Evolutionary conservation across 2,888 invertebrate genomes (phyloP).

Genomic region (Gari tellinella): DNA sequence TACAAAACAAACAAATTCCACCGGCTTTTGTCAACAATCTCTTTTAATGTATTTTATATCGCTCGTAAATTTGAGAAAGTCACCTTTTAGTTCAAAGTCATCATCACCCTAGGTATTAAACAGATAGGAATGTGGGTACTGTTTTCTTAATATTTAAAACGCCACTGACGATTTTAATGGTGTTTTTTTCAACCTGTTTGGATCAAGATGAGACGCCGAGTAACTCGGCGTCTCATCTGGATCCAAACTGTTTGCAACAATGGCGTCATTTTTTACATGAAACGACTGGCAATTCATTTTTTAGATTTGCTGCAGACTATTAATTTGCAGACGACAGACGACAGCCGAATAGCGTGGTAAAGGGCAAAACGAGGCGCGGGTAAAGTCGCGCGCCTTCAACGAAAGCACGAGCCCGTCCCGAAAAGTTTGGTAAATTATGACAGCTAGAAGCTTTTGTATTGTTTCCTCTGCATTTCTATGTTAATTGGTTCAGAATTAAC

Average conservation of each 20-base stretch:
- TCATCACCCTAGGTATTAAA: conserved; percentile 39
- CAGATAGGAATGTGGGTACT: conserved; percentile 20
- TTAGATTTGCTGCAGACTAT: too few species aligned
- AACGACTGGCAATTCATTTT: too few species aligned
- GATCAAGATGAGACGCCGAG: too few species aligned
- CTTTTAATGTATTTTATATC: conserved; percentile 39
- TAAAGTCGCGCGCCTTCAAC: conserved; percentile 36
- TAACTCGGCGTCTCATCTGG: too few species aligned
- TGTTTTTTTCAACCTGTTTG: too few species aligned
- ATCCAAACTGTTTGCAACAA: too few species aligned
- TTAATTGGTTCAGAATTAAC: conserved; percentile 2
- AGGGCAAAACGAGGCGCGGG: conserved; percentile 15
- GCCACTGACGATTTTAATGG: too few species aligned
- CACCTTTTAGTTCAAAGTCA: conserved; percentile 27
- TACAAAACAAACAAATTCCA: conserved; percentile 44
- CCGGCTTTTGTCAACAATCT: conserved; percentile 27
- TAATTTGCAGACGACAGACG: too few species aligned
- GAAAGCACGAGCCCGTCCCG: conserved; percentile 29
- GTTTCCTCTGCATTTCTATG: not conserved
- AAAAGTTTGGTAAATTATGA: conserved; percentile 35
- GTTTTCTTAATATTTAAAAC: conserved; percentile 37
- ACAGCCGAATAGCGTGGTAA: too few species aligned
- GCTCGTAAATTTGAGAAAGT: conserved; percentile 40
- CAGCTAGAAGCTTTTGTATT: conserved; percentile 29
- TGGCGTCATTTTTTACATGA: too few species aligned